Base-by-base conservation (phyloP, 2,797 vertebrate species). In the Danio albolineatus region DNA sequence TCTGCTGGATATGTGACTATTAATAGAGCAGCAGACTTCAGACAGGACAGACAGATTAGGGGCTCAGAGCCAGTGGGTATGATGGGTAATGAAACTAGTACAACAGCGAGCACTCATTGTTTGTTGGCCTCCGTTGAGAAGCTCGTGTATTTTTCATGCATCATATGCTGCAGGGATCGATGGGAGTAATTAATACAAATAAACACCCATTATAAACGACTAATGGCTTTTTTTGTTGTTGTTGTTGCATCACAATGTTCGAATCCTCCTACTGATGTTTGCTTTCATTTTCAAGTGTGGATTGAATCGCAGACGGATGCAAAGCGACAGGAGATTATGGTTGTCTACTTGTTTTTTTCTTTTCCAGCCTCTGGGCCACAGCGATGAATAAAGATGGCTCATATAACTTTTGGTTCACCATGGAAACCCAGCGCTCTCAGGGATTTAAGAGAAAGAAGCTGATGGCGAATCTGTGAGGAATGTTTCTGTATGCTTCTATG, bases 351-450 rank as follows among this genome's bases (percentile, higher is more conserved):
- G 44, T 61, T 57, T 64, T 69, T 36, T 74, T 51, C 49, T 64
- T 76, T 70, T 71, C 60, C 48, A 51, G 39, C 46, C 62, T 76
- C 49, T 72, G 56, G 56, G 57, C 76, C 53, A 17, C 62, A 61
- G 65, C 76, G 80, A 86, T 84, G 85, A 85, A 86, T 87, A 87
- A 87, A 86, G 83, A 87, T 82, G 78, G 80, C 73, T 78, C 81
- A 53, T 36, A 74, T 77, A 83, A 82, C 61, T 81, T 86, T 28
- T 77, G 39, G 7, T 79, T 87, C 82, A 71, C 85, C 85, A 85
- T 87, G 82, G 85, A 87, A 84, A 87, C 79, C 61, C 46, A 10
- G 60, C 39, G 65, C 75, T 85, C 75, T 3, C 62, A 77, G 79
- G 78, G 82, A 84, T 83, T 87, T 84, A 81, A 78, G 80, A 78